Evolutionary conservation across 2,797 vertebrate species (phyloP).

Genomic region (Pelodytes ibericus): DNA sequence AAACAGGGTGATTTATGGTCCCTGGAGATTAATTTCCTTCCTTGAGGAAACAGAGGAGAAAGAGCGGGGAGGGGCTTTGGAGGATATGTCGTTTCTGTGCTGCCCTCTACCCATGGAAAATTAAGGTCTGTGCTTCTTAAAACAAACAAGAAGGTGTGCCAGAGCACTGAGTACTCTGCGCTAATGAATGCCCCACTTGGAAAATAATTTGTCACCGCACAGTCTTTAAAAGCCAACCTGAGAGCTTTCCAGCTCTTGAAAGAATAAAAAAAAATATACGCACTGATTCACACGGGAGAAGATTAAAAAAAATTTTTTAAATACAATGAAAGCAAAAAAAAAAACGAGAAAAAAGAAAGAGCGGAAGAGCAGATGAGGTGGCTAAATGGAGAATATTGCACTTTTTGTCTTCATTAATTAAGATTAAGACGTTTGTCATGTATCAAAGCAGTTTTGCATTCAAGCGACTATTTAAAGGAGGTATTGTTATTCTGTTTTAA

Average conservation of each 20-base stretch:
- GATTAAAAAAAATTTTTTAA: constrained; percentile 30
- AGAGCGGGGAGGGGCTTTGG: not conserved
- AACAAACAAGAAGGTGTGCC: constrained; percentile 57
- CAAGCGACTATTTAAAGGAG: constrained; percentile 20
- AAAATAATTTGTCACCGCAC: constrained; percentile 51
- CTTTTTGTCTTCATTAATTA: constrained; percentile 43
- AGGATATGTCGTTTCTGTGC: constrained; percentile 20
- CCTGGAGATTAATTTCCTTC: constrained; percentile 49
- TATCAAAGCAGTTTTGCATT: constrained; percentile 25
- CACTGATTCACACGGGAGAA: constrained; percentile 44
- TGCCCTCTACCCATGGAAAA: constrained; percentile 46
- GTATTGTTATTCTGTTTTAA: constrained; percentile 1
- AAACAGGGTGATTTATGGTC: constrained; percentile 65
- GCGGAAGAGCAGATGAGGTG: constrained; percentile 43
- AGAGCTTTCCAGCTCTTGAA: constrained; percentile 46
- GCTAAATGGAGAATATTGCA: constrained; percentile 40
- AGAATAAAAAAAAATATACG: not conserved
- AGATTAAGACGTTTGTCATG: constrained; percentile 34
- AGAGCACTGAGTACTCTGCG: constrained; percentile 43
- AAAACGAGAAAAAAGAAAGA: constrained; percentile 6
- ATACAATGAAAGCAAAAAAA: constrained; percentile 5
- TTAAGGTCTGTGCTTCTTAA: constrained; percentile 49
- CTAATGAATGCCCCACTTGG: constrained; percentile 50
- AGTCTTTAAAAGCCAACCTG: constrained; percentile 50
- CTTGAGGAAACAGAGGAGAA: constrained; percentile 14